A percentile compares a stretch with the other conserved stretches of the same genome.
These are phyloP conservation scores for Enteromius anoplus DNA, from an alignment of 2,797 vertebrate genomes.

Conservation along the genomic window DNA sequence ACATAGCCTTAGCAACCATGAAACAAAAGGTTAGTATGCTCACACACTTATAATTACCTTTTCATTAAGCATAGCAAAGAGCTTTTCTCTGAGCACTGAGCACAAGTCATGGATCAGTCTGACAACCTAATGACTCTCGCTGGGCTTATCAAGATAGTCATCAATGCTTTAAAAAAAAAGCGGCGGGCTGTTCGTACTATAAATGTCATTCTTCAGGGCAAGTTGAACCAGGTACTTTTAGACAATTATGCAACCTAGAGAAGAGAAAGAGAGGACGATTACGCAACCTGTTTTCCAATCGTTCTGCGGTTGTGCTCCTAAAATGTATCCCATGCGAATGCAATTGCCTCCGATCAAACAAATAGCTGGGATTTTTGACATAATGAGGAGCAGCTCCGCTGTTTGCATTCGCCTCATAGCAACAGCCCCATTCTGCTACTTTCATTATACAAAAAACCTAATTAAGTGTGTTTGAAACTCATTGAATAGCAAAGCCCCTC, in stretches of 20 bases:
- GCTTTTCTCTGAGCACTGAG: slow-evolving; percentile 34
- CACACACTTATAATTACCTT: slow-evolving; percentile 42
- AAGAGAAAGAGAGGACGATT: slow-evolving; percentile 18
- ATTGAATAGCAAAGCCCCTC: slow-evolving; percentile 26
- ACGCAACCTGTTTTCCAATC: slow-evolving; percentile 22
- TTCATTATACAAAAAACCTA: slow-evolving; percentile 50
- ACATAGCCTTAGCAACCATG: not conserved
- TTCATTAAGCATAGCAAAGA: slow-evolving; percentile 27
- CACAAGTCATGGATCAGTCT: slow-evolving; percentile 45
- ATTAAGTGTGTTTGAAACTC: slow-evolving; percentile 47
- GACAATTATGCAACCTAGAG: slow-evolving; percentile 40
- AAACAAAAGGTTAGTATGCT: slow-evolving; percentile 27
- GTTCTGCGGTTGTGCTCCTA: slow-evolving; percentile 4
- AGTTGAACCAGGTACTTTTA: slow-evolving; percentile 42
- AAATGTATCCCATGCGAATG: not conserved
- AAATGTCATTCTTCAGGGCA: slow-evolving; percentile 46
- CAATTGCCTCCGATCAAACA: slow-evolving; percentile 1
- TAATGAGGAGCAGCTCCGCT: slow-evolving; percentile 4
- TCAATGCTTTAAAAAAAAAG: slow-evolving; percentile 52
- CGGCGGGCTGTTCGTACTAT: slow-evolving; percentile 25
- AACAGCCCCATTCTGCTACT: slow-evolving; percentile 20
- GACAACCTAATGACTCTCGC: slow-evolving; percentile 52
- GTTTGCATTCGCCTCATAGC: slow-evolving; percentile 29
- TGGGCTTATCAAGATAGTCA: slow-evolving; percentile 56
- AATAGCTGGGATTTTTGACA: not conserved